These are phyloP conservation scores for Anolis carolinensis DNA, from an alignment of 2,113 vertebrate species.

Conservation along the genomic window DNA sequence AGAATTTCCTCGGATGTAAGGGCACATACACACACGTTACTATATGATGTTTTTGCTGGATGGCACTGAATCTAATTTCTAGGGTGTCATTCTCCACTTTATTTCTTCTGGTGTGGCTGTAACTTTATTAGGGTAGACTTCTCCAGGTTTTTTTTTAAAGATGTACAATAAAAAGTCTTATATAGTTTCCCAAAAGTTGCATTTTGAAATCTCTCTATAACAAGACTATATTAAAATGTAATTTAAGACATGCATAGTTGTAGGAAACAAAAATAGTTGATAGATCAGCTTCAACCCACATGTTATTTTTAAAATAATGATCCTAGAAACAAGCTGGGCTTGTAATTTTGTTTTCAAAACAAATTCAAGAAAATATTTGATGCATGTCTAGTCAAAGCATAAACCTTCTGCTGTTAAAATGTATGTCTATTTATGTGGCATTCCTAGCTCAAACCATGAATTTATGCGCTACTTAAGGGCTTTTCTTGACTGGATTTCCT, in stretches of 20 bases:
- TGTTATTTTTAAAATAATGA: background rate
- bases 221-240: constrained; percentile 26
- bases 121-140: background rate
- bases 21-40: background rate
- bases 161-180: background rate
- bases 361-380: constrained; percentile 8
- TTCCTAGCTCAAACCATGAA: background rate
- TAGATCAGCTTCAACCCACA: background rate
- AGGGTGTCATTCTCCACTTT: too few relatives aligned
- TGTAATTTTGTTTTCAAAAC: constrained; percentile 10
- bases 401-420: constrained; percentile 10
- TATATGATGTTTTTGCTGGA: background rate
- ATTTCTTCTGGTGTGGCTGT: too few relatives aligned
- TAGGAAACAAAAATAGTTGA: constrained; percentile 37
- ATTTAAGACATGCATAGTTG: background rate
- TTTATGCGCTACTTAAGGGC: background rate
- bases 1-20: too few relatives aligned
- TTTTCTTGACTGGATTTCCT: background rate
- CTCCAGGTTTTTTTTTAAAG: too few relatives aligned
- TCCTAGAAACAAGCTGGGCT: background rate
- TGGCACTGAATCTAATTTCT: background rate
- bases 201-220: background rate
- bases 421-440: background rate
- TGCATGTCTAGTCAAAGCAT: background rate
- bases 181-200: background rate